A percentile compares a stretch with the other conserved stretches of the same genome.
Conservation (phyloP, 2,113 vertebrate species). For the Oreotrochilus melanogaster region DNA sequence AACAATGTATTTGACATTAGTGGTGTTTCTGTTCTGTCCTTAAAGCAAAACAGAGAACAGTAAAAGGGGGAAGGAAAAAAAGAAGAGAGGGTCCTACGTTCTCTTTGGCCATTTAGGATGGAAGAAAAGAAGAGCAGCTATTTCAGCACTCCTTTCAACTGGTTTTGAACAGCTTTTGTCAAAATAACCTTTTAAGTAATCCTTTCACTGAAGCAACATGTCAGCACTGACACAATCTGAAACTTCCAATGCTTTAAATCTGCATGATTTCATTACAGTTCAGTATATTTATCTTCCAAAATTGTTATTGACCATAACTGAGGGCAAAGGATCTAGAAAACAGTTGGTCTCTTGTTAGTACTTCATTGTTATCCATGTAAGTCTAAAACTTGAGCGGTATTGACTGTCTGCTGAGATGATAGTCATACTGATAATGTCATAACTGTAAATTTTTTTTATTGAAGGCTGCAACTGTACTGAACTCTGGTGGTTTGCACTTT, state of each 20-base stretch:
- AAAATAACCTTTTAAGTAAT: not conserved
- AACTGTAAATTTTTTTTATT: not conserved
- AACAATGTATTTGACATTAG: not conserved
- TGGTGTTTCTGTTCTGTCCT: not conserved
- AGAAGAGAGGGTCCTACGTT: not conserved
- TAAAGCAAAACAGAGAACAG: not conserved
- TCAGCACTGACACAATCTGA: not conserved
- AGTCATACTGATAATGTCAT: not conserved
- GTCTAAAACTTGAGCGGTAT: not conserved
- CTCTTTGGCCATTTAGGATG: not conserved
- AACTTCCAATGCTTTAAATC: not conserved
- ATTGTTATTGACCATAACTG: not conserved
- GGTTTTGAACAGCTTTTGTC: not conserved
- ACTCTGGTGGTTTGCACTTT: not conserved
- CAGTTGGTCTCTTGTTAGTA: not conserved
- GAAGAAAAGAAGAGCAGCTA: not conserved
- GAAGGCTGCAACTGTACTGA: not conserved
- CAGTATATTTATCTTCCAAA: not conserved
- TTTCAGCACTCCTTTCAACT: not conserved
- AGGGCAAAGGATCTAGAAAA: not conserved
- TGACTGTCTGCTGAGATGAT: not conserved
- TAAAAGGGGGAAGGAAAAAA: not conserved
- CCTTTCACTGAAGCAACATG: not conserved
- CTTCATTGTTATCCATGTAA: accelerated
- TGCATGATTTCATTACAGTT: not conserved